Percentiles rank a stretch among this genome's conserved stretches.
Conservation (phyloP, 2,888 invertebrate genomes). For the Lithophane semibrunnea region DNA sequence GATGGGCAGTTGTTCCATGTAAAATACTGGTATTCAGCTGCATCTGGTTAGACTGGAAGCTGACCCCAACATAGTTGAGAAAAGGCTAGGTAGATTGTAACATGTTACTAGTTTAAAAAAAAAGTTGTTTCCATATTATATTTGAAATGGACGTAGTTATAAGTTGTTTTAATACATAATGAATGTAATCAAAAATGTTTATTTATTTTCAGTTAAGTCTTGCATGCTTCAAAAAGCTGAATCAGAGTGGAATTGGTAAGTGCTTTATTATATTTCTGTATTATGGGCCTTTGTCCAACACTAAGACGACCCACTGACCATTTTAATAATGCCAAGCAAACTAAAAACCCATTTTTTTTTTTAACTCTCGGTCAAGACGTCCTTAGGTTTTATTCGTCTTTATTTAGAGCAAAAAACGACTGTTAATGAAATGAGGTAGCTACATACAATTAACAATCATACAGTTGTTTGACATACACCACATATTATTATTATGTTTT, state of each 20-base stretch:
- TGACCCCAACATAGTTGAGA: no score
- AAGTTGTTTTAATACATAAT: no score
- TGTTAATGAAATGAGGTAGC: not conserved
- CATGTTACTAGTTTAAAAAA: not conserved
- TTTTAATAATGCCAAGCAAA: not conserved
- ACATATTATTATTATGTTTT: not conserved
- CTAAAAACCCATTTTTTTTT: not conserved
- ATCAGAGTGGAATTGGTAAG: conserved; percentile 28
- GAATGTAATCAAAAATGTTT: not conserved
- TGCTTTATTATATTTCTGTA: not conserved
- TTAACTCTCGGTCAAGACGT: not conserved
- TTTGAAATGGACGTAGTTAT: not conserved
- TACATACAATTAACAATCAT: not conserved
- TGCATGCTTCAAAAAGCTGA: not conserved
- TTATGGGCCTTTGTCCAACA: not conserved
- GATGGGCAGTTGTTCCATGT: no score
- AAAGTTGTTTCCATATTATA: not conserved
- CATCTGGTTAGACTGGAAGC: no score
- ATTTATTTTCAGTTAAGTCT: conserved; percentile 43
- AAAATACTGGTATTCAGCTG: no score
- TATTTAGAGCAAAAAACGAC: not conserved
- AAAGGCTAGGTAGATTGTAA: no score
- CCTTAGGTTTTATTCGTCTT: not conserved
- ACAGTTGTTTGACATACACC: not conserved
- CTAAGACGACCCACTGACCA: no score